A percentile compares a stretch with the other conserved stretches of the same genome.
phyloP scores from a whole-genome alignment of 2,888 invertebrate species.

The Heliconius cydno region DNA sequence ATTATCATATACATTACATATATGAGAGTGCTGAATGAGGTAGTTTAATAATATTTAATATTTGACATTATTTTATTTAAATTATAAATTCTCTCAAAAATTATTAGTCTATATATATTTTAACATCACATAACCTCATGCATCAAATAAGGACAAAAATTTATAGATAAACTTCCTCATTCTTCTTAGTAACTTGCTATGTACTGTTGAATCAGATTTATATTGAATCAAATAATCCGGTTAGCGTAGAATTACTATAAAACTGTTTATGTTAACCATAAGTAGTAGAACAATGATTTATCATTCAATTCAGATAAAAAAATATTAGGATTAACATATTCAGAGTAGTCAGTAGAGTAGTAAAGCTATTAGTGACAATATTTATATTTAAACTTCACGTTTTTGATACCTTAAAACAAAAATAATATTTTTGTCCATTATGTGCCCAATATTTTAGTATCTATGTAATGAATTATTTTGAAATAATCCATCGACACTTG shows the following conservation, averaged over 20 bases:
- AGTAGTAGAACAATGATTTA: not conserved
- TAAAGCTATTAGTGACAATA: not conserved
- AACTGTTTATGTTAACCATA: not conserved
- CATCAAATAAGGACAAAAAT: too few relatives aligned
- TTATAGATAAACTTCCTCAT: not conserved
- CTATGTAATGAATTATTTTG: slow-evolving; percentile 3
- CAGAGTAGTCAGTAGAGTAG: too few relatives aligned
- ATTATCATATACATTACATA: not conserved
- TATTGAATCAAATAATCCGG: not conserved
- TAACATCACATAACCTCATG: not conserved
- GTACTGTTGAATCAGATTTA: not conserved
- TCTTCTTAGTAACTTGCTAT: not conserved
- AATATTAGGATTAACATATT: not conserved
- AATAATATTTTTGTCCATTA: not conserved
- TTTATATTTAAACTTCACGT: not conserved
- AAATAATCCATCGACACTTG: slow-evolving; percentile 20
- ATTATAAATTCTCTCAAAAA: too few relatives aligned
- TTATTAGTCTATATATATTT: not conserved
- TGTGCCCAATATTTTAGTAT: not conserved
- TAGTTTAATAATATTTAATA: too few relatives aligned
- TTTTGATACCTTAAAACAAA: not conserved
- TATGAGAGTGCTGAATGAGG: too few relatives aligned
- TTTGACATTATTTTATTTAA: too few relatives aligned
- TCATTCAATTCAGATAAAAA: not conserved
- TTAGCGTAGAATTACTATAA: not conserved